phyloP scores from a whole-genome alignment of 2,797 vertebrate species.

The Kryptopterus vitreolus region DNA sequence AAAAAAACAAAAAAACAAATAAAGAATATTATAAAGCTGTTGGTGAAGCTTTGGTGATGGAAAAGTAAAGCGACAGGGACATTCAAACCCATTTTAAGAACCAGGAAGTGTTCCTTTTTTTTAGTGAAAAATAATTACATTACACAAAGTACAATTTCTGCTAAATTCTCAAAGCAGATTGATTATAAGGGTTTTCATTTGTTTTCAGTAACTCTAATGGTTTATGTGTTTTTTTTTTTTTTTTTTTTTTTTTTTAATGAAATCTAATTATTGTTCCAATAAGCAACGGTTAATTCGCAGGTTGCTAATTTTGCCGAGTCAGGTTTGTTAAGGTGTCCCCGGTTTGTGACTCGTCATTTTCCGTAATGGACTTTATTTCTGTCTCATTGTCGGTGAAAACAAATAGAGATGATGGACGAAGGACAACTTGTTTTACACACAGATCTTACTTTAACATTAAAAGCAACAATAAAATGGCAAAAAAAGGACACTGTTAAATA shows the following conservation, averaged over 20 bases:
- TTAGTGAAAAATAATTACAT: neutral
- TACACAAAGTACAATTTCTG: neutral
- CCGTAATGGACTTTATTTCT: neutral
- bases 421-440: neutral
- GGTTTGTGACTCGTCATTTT: neutral
- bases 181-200: neutral
- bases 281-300: neutral
- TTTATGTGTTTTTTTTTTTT: too few species aligned
- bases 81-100: neutral
- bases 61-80: constrained; percentile 42
- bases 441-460: neutral
- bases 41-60: constrained; percentile 67
- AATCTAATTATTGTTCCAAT: neutral
- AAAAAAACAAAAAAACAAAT: constrained; percentile 46
- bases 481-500: neutral
- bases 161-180: neutral
- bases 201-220: neutral
- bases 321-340: neutral
- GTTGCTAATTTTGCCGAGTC: neutral
- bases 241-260: too few species aligned
- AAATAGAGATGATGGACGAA: neutral
- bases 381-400: neutral
- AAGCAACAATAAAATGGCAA: neutral
- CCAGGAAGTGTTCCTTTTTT: neutral
- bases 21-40: constrained; percentile 44